A percentile compares a stretch with the other conserved stretches of the same genome.
phyloP scores from a whole-genome alignment of 2,888 invertebrate species.

The Plusia festucae region DNA sequence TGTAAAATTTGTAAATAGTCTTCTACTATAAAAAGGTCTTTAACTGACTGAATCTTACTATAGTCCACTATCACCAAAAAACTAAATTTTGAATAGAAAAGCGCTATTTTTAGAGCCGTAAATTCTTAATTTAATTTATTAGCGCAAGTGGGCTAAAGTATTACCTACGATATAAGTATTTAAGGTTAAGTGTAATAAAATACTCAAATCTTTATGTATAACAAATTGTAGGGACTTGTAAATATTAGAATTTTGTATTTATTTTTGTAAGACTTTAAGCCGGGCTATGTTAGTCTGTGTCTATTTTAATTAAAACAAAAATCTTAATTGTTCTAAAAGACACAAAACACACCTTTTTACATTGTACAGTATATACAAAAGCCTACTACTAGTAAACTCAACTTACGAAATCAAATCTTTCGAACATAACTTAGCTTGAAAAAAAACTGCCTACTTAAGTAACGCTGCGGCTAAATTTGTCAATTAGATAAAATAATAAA shows the following conservation, averaged over 20 bases:
- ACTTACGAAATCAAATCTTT: not conserved
- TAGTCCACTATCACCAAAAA: slow-evolving; percentile 6
- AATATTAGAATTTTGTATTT: slow-evolving; percentile 55
- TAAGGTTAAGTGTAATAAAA: slow-evolving; percentile 33
- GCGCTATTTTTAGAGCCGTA: not conserved
- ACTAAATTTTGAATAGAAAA: not conserved
- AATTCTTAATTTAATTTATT: slow-evolving; percentile 4
- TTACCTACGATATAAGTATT: slow-evolving; percentile 13
- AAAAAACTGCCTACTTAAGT: not conserved
- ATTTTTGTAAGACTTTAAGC: slow-evolving; percentile 40
- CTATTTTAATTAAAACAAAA: not conserved
- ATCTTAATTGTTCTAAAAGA: not conserved
- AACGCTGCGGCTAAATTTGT: not conserved
- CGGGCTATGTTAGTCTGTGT: not conserved
- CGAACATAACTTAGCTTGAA: not conserved
- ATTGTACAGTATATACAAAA: too few species aligned
- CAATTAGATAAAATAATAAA: not conserved
- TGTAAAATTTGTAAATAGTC: slow-evolving; percentile 36
- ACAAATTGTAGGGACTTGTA: slow-evolving; percentile 45
- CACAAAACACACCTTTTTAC: not conserved
- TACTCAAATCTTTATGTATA: slow-evolving; percentile 42
- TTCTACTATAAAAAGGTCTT: slow-evolving; percentile 31
- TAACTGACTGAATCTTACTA: slow-evolving; percentile 41
- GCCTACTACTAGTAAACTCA: not conserved
- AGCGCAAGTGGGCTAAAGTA: slow-evolving; percentile 11